Evolutionary conservation across 1,140 invertebrate species (phyloP), one percentile per base, ranked within the genome.

Genomic region (Ceratoteleas bidentatus): DNA sequence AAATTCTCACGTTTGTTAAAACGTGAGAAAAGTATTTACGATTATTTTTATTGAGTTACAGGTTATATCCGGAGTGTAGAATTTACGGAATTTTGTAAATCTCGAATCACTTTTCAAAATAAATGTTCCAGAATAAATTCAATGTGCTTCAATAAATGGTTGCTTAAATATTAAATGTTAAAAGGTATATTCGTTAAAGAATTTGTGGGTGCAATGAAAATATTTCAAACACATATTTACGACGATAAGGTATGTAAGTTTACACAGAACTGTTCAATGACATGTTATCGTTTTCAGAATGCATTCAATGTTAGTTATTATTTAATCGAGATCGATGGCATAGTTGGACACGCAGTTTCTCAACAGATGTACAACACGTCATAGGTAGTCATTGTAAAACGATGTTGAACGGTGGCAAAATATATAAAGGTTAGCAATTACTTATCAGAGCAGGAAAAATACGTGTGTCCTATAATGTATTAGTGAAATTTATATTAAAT

Each of bases 261-360:
- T 24, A 62, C 47, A 24, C 50, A 43, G 9, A n/a, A 66, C 47
- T 66, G 64, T 66, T 54, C 52, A 47, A 56, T 66, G 52, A 45
- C 13, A 16, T 47, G 40, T 38, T 66, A 66, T 66, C 50, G 52
- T 56, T 66, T 66, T 56, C 61, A 56, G 40, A 47, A 66, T 56
- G 34, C 52, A 38, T 69, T 60, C 34, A 50, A 52, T 33, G 56
- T 52, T 69, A 16, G 10, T 69, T 60, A 69, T 52, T 60, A 61
- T 61, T 61, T 72, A 53, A 61, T 53, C 53, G 43, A 61, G 49
- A 72, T 61, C 57, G 68, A 72, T 72, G 57, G 45, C 57, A 72
- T 54, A 72, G 43, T 69, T 69, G 49, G 54, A 57, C 10, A 50
- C 45, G 7, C 15, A 56, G 64, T 69, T 49, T 68, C 40, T 68